These are phyloP conservation scores for Capreolus pygargus DNA, from an alignment of 2,113 vertebrate species.

Conservation along the genomic window DNA sequence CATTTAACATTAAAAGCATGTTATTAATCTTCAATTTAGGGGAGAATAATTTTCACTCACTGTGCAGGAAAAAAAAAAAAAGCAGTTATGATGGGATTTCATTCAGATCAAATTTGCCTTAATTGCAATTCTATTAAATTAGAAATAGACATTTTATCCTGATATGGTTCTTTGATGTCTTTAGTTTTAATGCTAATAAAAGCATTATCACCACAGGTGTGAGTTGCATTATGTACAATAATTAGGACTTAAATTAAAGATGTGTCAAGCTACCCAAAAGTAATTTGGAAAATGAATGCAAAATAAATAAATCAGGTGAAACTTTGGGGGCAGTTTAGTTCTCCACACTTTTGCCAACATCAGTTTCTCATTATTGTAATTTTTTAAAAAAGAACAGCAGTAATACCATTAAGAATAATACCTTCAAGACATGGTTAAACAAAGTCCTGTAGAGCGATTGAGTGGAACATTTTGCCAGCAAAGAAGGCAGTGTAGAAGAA, in stretches of 20 bases:
- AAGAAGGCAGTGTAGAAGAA: background rate
- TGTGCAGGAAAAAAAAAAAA: slow-evolving; percentile 46
- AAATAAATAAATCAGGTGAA: slow-evolving; percentile 47
- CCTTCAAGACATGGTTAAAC: slow-evolving; percentile 21
- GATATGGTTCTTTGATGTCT: slow-evolving; percentile 78
- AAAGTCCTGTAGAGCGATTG: background rate
- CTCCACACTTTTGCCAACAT: background rate
- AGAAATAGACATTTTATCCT: slow-evolving; percentile 76
- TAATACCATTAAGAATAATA: slow-evolving; percentile 14
- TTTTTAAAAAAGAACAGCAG: background rate
- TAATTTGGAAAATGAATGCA: slow-evolving; percentile 66
- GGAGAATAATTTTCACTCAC: slow-evolving; percentile 75
- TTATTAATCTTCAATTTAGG: slow-evolving; percentile 78
- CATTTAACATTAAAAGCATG: slow-evolving; percentile 73
- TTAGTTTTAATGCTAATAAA: slow-evolving; percentile 77
- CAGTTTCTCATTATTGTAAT: slow-evolving; percentile 5
- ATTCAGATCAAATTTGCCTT: slow-evolving; percentile 76
- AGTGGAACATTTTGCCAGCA: slow-evolving; percentile 35
- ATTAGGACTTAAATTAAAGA: slow-evolving; percentile 78
- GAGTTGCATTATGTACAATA: slow-evolving; percentile 73
- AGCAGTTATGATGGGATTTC: slow-evolving; percentile 69
- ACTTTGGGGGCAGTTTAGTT: slow-evolving; percentile 39
- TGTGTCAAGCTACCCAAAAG: slow-evolving; percentile 69
- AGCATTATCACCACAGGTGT: slow-evolving; percentile 79
- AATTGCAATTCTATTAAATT: slow-evolving; percentile 79